Evolutionary conservation across 1,140 invertebrate genomes (phyloP), one percentile per base, ranked within the genome.

Genomic region (Diabrotica undecimpunctata): DNA sequence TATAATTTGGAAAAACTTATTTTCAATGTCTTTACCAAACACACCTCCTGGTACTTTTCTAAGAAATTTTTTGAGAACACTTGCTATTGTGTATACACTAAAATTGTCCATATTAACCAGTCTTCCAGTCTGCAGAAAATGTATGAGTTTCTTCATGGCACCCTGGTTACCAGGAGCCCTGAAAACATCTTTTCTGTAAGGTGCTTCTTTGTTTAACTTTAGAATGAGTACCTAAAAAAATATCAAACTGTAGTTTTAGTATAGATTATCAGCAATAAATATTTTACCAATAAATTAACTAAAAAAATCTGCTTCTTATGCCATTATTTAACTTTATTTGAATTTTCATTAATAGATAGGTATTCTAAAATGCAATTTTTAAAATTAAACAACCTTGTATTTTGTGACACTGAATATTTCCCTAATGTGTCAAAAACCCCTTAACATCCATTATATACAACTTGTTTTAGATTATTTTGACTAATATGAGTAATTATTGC

Each of bases 21-120:
- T 88, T 81, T 99, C 97, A 66, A 92, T 90, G 59, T 94, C 91
- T 38, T 88, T 84, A 0, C 95, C 89, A 83, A 99, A 98, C 61
- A 99, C 93, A 35, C 97, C 97, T 65, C 92, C 94, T 53, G 97
- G 96, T 72, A 99, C 89, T 85, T 98, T 97, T 63, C 96, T 87
- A n/a, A 98, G 84, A 82, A 99, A 99, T 83, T 94, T 94, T 81
- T 99, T 99, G 38, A 98, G 84, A 46, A 99, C 96, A 80, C 95
- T 97, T 35, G 97, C 96, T 75, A 99, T 96, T 50, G 97, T 99
- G 81, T 99, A 97, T 61, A 98, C 95, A 69, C 94, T 97, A 79
- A 96, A 98, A 79, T 97, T 96, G 75, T 96, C 92, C 75, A 97
- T 96, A 79, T 98, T 98, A n/a, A 98, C 93, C 68, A 97, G 85